Evolutionary conservation across 2,888 invertebrate species (phyloP), one percentile per base, ranked within the genome.

Genomic region (Gibbula magus): DNA sequence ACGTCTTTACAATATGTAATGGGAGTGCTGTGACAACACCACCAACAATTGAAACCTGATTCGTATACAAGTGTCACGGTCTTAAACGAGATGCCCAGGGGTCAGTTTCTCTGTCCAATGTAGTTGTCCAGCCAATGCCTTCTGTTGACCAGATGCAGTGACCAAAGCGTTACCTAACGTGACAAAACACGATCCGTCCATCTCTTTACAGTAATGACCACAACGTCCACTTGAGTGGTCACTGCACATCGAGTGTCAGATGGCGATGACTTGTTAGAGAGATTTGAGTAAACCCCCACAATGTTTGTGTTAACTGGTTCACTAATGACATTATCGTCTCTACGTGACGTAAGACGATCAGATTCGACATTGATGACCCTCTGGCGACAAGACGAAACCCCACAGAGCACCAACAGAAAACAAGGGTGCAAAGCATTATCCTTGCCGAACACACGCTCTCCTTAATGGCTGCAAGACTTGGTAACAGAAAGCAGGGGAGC

Each of bases 241-340:
- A 22, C 25, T 61, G 29, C 61, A 61, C 61, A 29, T 16, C 20
- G 35, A 70, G 20, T 35, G n/a, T 70, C 70, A 39, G 3, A n/a
- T 32, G 39, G 39, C 1, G 10, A 39, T 18, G 18, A 70, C 70
- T 18, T 13, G 25, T 67, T n/a, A 32, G 70, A 20, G 10, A 45
- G 35, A n/a, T 70, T 70, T n/a, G 35, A 25, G 29, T 61, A 39
- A 70, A 39, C n/a, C 39, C 39, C 39, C 70, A n/a, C 32, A 10
- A 29, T 70, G 35, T 32, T 70, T 39, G 70, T 39, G n/a, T 70
- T 70, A 20, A 22, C 56, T 56, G 25, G n/a, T 20, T 18, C 18
- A 35, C 20, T 70, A 70, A 70, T 70, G 70, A 70, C 70, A 35
- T 70, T 70, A 70, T 70, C 70, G 39, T 16, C 70, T 16, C 32